Evolutionary conservation across 2,113 vertebrate genomes (phyloP).

Genomic region (Corythornis cristatus): DNA sequence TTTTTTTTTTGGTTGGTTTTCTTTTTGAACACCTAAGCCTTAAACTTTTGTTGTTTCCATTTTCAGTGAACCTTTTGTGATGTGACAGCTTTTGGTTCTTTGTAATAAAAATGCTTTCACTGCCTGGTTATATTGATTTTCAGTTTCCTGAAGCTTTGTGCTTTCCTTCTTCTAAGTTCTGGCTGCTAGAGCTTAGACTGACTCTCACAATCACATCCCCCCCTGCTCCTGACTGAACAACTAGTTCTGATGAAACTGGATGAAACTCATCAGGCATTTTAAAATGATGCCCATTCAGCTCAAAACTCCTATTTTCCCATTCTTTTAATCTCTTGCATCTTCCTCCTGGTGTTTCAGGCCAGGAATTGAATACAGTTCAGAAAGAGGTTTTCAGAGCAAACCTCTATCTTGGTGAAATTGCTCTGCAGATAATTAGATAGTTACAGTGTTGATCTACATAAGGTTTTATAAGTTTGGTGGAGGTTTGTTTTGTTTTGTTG

Average conservation of each 20-base stretch:
- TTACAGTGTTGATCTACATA: background rate
- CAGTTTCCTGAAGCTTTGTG: conserved; percentile 12
- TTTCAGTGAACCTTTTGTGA: conserved; percentile 12
- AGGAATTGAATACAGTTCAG: background rate
- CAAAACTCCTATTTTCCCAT: background rate
- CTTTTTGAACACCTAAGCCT: background rate
- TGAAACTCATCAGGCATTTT: background rate
- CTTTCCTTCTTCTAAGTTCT: background rate
- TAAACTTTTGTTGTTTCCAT: background rate
- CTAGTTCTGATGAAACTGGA: background rate
- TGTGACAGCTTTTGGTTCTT: background rate
- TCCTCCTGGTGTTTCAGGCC: background rate
- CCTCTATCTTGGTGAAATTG: background rate
- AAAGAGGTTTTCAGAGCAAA: background rate
- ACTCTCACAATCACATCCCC: background rate
- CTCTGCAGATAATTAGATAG: background rate
- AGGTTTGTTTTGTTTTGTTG: too few relatives aligned
- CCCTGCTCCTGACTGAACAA: background rate
- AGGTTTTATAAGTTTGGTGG: background rate
- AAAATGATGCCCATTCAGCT: background rate
- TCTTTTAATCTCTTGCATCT: background rate
- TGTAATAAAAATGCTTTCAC: conserved; percentile 40
- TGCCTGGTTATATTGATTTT: background rate
- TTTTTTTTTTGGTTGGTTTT: background rate
- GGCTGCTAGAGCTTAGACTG: background rate